A percentile compares a stretch with the other conserved stretches of the same genome.
Evolutionary conservation across 1,140 invertebrate genomes (phyloP).

Genomic region (Drosophila persimilis): DNA sequence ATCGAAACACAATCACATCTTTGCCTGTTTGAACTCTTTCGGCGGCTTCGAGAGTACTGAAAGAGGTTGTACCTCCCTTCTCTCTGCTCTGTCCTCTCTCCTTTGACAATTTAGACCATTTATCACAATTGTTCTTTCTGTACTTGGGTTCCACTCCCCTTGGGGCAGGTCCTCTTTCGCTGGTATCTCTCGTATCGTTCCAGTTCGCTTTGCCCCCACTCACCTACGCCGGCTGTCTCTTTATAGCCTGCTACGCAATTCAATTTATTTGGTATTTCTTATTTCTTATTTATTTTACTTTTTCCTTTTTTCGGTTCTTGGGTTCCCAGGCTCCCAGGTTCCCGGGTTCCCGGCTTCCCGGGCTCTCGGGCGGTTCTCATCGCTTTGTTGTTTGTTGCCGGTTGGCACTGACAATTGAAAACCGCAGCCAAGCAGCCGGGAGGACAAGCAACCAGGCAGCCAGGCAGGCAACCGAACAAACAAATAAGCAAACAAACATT

Average conservation of each 20-base stretch:
- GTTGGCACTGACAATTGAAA: constrained; percentile 65
- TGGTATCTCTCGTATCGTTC: constrained; percentile 39
- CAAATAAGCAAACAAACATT: constrained; percentile 46
- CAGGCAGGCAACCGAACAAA: constrained; percentile 18
- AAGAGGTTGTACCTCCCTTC: background rate
- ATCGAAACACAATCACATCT: constrained; percentile 28
- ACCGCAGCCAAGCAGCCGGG: constrained; percentile 37
- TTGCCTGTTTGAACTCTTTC: constrained; percentile 23
- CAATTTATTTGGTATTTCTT: constrained; percentile 74
- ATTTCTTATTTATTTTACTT: constrained; percentile 70
- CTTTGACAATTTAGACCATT: constrained; percentile 51
- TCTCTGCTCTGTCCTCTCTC: background rate
- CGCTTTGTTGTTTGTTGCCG: constrained; percentile 36
- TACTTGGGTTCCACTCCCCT: constrained; percentile 15
- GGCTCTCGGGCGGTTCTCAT: constrained; percentile 6
- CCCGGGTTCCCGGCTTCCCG: background rate
- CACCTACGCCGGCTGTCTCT: constrained; percentile 65
- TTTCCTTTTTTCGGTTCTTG: constrained; percentile 25
- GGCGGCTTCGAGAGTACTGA: background rate
- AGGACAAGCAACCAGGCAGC: constrained; percentile 4
- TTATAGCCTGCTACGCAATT: constrained; percentile 68
- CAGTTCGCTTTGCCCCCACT: constrained; percentile 51
- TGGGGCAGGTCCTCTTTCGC: constrained; percentile 14
- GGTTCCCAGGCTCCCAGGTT: too few species aligned
- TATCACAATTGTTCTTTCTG: constrained; percentile 56